Conservation (phyloP, 2,888 invertebrate species). For the Nysson spinosus region DNA sequence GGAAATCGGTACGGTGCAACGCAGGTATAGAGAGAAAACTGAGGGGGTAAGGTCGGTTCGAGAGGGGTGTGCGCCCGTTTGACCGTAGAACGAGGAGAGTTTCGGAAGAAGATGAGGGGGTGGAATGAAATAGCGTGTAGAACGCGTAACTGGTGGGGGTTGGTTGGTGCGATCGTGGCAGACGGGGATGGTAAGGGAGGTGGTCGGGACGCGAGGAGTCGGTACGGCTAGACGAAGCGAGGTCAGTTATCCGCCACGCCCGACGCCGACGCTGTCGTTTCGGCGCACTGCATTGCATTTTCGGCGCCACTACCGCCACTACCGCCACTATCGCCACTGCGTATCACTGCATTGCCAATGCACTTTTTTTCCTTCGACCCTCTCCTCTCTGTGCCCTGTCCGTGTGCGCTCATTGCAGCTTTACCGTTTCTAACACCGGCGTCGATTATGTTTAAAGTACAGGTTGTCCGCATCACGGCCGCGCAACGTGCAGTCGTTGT, state of each 20-base stretch:
- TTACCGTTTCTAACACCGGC: conserved; percentile 15
- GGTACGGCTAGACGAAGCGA: conserved; percentile 64
- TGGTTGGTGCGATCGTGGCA: conserved; percentile 27
- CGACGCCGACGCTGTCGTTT: conserved; percentile 62
- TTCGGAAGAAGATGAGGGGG: conserved; percentile 10
- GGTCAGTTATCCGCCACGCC: conserved; percentile 74
- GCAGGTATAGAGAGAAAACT: conserved; percentile 26
- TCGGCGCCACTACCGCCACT: conserved; percentile 57
- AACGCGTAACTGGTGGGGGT: neutral
- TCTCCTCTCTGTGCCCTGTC: conserved; percentile 6
- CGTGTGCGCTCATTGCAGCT: conserved; percentile 13
- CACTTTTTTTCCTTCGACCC: conserved; percentile 27
- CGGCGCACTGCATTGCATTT: conserved; percentile 66
- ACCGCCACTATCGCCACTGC: conserved; percentile 51
- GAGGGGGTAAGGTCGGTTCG: conserved; percentile 49
- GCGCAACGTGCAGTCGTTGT: conserved; percentile 10
- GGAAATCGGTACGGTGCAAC: neutral
- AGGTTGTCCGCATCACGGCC: conserved; percentile 7
- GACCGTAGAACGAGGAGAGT: conserved; percentile 39
- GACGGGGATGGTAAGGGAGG: conserved; percentile 21
- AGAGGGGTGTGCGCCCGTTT: conserved; percentile 45
- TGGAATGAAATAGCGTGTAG: no score
- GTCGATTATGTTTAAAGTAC: conserved; percentile 26
- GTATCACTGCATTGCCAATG: conserved; percentile 65
- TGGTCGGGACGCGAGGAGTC: conserved; percentile 48